These are phyloP conservation scores for Sminthurinus signatus DNA, from an alignment of 1,140 invertebrate species.

Conservation along the genomic window DNA sequence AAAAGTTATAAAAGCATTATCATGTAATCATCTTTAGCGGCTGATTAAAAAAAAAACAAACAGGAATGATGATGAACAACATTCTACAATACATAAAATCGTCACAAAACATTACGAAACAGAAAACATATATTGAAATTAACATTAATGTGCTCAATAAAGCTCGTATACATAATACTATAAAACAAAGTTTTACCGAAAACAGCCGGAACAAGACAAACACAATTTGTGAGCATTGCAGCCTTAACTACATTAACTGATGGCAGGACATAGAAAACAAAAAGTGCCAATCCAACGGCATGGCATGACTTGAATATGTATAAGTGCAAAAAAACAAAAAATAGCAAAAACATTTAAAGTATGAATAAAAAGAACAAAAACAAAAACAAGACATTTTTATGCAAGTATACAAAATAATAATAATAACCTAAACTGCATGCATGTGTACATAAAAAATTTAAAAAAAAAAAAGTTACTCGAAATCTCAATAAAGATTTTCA, in stretches of 20 bases:
- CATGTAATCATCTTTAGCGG: no score
- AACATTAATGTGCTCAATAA: background rate
- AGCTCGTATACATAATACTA: background rate
- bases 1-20: conserved; percentile 7
- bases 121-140: no score
- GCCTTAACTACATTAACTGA: conserved; percentile 86
- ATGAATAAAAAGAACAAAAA: background rate
- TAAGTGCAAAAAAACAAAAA: background rate
- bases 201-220: conserved; percentile 80
- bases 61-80: no score
- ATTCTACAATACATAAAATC: background rate
- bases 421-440: no score
- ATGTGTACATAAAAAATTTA: background rate
- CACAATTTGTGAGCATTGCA: conserved; percentile 87
- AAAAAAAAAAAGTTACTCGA: background rate
- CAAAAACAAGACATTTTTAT: background rate
- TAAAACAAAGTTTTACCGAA: conserved; percentile 52
- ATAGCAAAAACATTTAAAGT: background rate
- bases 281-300: conserved; percentile 70
- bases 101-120: no score
- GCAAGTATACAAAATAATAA: no score
- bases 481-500: no score
- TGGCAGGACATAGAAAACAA: conserved; percentile 81
- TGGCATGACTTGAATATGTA: conserved; percentile 58
- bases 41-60: no score